Evolutionary conservation across 2,888 invertebrate genomes (phyloP), one percentile per base, ranked within the genome.

Genomic region (Synergus gifuensis): DNA sequence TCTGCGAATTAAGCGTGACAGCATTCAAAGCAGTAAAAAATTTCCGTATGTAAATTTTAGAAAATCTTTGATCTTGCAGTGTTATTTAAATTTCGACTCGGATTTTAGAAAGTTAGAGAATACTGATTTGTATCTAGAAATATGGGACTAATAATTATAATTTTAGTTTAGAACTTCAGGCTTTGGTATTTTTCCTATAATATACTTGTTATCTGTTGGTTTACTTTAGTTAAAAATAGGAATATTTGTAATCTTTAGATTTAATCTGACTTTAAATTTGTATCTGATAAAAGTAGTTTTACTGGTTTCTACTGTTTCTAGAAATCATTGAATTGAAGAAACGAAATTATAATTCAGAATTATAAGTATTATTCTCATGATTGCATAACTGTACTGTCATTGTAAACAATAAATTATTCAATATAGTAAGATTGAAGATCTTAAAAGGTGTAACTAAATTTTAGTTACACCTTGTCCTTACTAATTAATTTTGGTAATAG

Each of bases 71-170:
- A 64, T 40, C 14, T n/a, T 42, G n/a, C 1, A 64, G 4, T 40
- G 1, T 40, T 9, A n/a, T 64, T 64, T n/a, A 7, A 58, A 58
- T 69, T 16, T 46, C n/a, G 9, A 54, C 16, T 54, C 54, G 16
- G 7, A 46, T 5, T 28, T 69, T 69, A 49, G 46, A 69, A 69
- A 69, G 46, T 69, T 46, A 49, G 7, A 69, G 28, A 60, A 22
- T 22, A 9, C 22, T 18, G 60, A 22, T 12, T 1, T 22, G 22
- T 49, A 69, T 69, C 44, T 44, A 22, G 11, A 42, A 40, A 64
- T 66, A 12, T 67, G 46, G n/a, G 16, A 69, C 14, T 46, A 46
- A 54, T 69, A 49, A 69, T 9, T 36, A 16, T 63, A 63, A 36
- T n/a, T 69, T 69, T 28, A 2, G 9, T n/a, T 40, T 2, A 9